phyloP scores from a whole-genome alignment of 1,140 invertebrate species.

The Sycophila sp. region DNA sequence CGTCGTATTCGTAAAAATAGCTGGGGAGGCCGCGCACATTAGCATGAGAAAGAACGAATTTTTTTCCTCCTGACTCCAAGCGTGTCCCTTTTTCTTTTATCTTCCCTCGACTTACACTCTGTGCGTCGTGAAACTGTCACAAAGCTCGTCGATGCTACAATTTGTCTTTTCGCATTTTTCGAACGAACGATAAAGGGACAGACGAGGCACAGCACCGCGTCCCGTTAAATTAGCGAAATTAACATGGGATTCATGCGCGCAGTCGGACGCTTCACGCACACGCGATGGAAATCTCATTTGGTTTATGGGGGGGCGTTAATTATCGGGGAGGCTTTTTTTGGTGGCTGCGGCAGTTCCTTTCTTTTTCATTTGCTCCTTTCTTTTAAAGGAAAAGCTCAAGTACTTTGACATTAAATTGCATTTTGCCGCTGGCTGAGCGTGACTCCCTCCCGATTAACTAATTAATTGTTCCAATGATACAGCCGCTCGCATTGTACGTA shows the following conservation, averaged over 20 bases:
- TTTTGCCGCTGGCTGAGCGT: too few relatives aligned
- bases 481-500: too few relatives aligned
- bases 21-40: conserved; percentile 44
- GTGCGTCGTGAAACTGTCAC: neutral
- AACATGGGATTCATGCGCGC: neutral
- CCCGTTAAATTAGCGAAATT: conserved; percentile 7
- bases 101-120: neutral
- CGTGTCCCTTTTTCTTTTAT: conserved; percentile 36
- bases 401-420: too few relatives aligned
- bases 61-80: conserved; percentile 23
- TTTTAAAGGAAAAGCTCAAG: too few relatives aligned
- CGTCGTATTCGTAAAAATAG: conserved; percentile 62
- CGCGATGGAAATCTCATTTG: neutral
- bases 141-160: neutral
- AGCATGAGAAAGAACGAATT: conserved; percentile 63
- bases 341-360: neutral
- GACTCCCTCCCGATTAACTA: too few relatives aligned
- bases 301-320: neutral
- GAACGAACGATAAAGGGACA: neutral
- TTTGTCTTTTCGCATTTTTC: neutral
- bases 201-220: neutral
- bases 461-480: too few relatives aligned
- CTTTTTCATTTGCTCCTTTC: too few relatives aligned
- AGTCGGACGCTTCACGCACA: too few relatives aligned
- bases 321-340: neutral